Conservation (phyloP, 2,113 vertebrate genomes). For the Cnemophilus loriae region DNA sequence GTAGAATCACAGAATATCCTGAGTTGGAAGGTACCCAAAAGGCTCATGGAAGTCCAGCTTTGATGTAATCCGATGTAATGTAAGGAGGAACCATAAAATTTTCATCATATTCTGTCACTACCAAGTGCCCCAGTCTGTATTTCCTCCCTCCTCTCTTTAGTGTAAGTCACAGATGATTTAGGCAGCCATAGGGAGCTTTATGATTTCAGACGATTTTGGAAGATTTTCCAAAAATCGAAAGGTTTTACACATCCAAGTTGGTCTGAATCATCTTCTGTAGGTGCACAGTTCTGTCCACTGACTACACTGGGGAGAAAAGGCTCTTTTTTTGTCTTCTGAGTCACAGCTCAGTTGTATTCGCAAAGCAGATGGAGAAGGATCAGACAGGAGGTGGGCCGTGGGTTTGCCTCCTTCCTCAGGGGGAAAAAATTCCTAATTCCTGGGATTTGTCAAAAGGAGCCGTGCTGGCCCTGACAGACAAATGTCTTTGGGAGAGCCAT, state of each 20-base stretch:
- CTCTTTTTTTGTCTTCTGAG: background rate
- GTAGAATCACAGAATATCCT: background rate
- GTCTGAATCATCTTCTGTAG: slow-evolving; percentile 8
- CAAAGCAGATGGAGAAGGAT: background rate
- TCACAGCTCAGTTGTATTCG: background rate
- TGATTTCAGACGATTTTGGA: background rate
- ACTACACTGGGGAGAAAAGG: background rate
- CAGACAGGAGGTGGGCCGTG: background rate
- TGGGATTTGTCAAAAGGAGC: background rate
- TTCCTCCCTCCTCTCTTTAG: background rate
- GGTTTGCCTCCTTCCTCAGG: background rate
- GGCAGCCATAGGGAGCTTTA: background rate
- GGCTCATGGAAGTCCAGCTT: background rate
- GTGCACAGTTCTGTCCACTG: background rate
- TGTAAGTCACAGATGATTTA: background rate
- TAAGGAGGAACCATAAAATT: background rate
- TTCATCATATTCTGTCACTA: background rate
- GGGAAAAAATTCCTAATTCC: background rate
- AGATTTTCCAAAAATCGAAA: background rate
- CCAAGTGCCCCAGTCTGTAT: background rate
- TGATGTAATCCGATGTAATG: background rate
- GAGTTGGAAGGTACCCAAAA: background rate
- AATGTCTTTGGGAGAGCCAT: background rate
- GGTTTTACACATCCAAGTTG: background rate
- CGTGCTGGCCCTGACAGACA: background rate